Base-by-base conservation (phyloP, 2,113 vertebrate species). In the Cnemophilus loriae region DNA sequence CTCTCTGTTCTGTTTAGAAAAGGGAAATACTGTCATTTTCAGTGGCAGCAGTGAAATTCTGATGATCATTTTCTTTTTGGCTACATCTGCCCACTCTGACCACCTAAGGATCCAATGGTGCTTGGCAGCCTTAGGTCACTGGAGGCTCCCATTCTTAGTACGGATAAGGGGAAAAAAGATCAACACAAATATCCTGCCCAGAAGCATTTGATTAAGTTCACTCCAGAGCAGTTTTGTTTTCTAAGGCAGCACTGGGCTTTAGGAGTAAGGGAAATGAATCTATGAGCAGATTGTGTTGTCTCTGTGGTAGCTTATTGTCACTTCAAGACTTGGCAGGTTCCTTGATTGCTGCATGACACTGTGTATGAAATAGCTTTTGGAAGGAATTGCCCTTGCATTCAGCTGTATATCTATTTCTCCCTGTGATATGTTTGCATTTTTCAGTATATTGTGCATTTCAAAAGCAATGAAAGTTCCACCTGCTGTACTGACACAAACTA, bases 251-350 rank as follows among this genome's bases (percentile, higher is more conserved):
- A 4, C 60, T 57, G 47, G 70, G 71, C 76, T 96, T 90, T 60
- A 86, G 61, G 84, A 91, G 63, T 60, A 81, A 63, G 50, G 81
- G 82, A 90, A 92, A 77, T 84, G 61, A 93, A 93, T 96, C 65
- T 60, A 17, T 74, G 90, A 95, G 84, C 91, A 97, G 95, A 95
- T 96, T 96, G 95, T 97, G 89, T 89, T 96, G 68, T 95, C 90
- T 94, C 94, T 93, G 79, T 93, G 79, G 89, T 92, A 93, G 84
- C 75, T 87, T 95, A 85, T 87, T 93, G 84, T 93, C 92, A 87
- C 91, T 95, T 95, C 77, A 85, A 64, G 90, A 90, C 87, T 61
- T 97, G 95, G 93, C 95, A 97, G 84, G 76, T 87, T 96, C 55
- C 73, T 84, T 91, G 79, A 91, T 94, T 94, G 92, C 88, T 77